Evolutionary conservation across 2,888 invertebrate species (phyloP).

Genomic region (Sarcophaga subvicina): DNA sequence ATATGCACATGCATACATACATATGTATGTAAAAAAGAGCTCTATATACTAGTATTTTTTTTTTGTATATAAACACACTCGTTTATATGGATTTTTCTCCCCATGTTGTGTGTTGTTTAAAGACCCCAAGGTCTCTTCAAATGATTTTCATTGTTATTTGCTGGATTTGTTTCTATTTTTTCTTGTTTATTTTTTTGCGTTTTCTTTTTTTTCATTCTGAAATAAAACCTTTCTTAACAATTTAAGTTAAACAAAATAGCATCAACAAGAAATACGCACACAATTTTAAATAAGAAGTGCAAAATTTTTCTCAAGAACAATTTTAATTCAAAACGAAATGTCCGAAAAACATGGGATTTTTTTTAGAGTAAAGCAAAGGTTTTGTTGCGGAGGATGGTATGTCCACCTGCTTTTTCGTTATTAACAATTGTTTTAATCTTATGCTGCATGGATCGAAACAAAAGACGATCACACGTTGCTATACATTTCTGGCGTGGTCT

Average conservation of each 20-base stretch:
- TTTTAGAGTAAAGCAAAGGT: too few relatives aligned
- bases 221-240: constrained; percentile 3
- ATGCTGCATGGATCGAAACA: too few relatives aligned
- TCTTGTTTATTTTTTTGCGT: background rate
- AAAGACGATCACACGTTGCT: too few relatives aligned
- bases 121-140: constrained; percentile 37
- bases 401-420: too few relatives aligned
- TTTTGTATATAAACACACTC: background rate
- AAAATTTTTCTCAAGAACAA: too few relatives aligned
- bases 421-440: too few relatives aligned
- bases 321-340: too few relatives aligned
- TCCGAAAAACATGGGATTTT: too few relatives aligned
- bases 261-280: background rate
- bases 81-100: background rate
- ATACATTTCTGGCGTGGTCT: too few relatives aligned
- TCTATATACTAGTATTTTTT: background rate
- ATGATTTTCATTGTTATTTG: constrained; percentile 10
- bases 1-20: background rate
- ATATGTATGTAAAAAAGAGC: background rate
- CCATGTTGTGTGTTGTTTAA: background rate
- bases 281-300: background rate
- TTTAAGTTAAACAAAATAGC: constrained; percentile 4
- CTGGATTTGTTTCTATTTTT: background rate
- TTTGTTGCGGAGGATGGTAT: too few relatives aligned
- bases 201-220: background rate